phyloP scores from a whole-genome alignment of 2,797 vertebrate genomes.

The Channa striata region DNA sequence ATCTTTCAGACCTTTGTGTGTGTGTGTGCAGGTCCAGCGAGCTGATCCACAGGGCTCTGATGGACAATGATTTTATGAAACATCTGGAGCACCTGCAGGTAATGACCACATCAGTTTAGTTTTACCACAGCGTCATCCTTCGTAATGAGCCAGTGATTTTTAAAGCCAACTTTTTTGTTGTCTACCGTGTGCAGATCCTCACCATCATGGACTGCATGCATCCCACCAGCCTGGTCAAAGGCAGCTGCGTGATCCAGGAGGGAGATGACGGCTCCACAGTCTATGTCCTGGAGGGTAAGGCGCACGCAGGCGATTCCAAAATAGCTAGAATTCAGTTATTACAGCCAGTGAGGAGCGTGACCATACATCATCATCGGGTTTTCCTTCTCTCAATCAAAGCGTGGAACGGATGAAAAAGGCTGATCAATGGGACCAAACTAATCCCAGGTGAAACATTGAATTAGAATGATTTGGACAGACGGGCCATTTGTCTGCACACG shows the following conservation, averaged over 20 bases:
- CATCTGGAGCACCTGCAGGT: constrained; percentile 79
- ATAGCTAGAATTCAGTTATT: too few species aligned
- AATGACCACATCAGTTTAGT: not conserved
- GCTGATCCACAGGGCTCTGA: constrained; percentile 81
- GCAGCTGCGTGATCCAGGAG: constrained; percentile 83
- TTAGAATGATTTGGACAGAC: constrained; percentile 11
- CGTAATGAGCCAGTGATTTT: not conserved
- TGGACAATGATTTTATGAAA: constrained; percentile 87
- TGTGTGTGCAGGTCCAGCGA: constrained; percentile 74
- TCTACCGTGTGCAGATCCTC: constrained; percentile 65
- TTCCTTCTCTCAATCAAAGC: too few species aligned
- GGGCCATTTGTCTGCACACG: constrained; percentile 16
- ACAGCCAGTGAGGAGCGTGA: too few species aligned
- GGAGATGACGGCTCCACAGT: constrained; percentile 83
- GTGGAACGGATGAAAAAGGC: not conserved
- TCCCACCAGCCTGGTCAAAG: constrained; percentile 73
- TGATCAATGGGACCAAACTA: constrained; percentile 4
- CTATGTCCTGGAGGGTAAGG: constrained; percentile 82
- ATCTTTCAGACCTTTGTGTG: not conserved
- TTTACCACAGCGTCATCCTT: rapidly evolving
- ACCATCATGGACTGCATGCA: constrained; percentile 85
- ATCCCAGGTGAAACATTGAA: not conserved
- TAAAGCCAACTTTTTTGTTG: not conserved
- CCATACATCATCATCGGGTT: too few species aligned
- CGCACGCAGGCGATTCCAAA: too few species aligned